A percentile compares a stretch with the other conserved stretches of the same genome.
Conservation (phyloP, 2,888 invertebrate genomes). For the Biston betularia region DNA sequence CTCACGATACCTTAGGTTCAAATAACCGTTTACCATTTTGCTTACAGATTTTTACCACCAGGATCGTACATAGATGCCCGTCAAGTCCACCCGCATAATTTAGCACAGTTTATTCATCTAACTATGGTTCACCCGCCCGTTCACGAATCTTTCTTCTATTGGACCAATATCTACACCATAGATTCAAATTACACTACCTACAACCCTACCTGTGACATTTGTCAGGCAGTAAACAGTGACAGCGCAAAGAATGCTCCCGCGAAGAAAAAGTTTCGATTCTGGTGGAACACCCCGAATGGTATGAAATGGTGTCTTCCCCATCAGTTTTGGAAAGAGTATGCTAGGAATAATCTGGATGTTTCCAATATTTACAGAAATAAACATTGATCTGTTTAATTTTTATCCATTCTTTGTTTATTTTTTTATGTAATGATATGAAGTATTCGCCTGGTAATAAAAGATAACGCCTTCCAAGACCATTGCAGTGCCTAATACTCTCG, state of each 20-base stretch:
- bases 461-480: too few relatives aligned
- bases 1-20: neutral
- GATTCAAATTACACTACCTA: conserved; percentile 33
- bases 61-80: conserved; percentile 67
- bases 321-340: conserved; percentile 55
- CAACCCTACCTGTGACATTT: conserved; percentile 64
- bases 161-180: conserved; percentile 66
- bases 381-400: neutral
- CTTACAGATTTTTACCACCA: conserved; percentile 64
- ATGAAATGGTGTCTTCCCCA: conserved; percentile 61
- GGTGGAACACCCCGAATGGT: conserved; percentile 64
- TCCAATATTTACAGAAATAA: conserved; percentile 31
- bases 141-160: conserved; percentile 63
- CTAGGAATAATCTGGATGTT: conserved; percentile 45
- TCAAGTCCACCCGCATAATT: conserved; percentile 59
- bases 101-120: conserved; percentile 60
- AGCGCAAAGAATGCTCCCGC: conserved; percentile 38
- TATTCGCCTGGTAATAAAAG: too few relatives aligned
- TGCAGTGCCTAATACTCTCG: too few relatives aligned
- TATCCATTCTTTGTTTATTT: too few relatives aligned
- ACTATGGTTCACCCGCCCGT: conserved; percentile 48
- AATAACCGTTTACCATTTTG: neutral
- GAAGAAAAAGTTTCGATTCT: conserved; percentile 57
- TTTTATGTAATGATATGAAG: too few relatives aligned
- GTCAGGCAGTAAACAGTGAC: conserved; percentile 54